These are phyloP conservation scores for Penaeus monodon DNA, from an alignment of 2,888 invertebrate genomes.

Conservation along the genomic window DNA sequence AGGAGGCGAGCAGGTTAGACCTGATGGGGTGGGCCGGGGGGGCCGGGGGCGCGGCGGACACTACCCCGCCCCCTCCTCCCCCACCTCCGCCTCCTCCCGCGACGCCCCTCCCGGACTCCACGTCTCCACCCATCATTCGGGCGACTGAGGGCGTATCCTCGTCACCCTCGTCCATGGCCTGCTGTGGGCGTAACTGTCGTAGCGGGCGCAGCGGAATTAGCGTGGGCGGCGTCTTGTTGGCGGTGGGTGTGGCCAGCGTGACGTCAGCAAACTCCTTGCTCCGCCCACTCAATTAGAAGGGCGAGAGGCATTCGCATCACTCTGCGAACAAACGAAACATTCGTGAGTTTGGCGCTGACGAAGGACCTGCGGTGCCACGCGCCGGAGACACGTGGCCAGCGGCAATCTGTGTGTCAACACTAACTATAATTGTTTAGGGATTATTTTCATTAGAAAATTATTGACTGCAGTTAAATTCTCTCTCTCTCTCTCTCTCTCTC, in stretches of 20 bases:
- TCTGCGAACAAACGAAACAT: background rate
- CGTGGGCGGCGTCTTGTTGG: slow-evolving; percentile 48
- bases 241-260: slow-evolving; percentile 30
- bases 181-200: slow-evolving; percentile 52
- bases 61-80: slow-evolving; percentile 9
- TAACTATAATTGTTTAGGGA: no score
- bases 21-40: background rate
- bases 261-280: slow-evolving; percentile 1
- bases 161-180: slow-evolving; percentile 59
- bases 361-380: background rate
- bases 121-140: slow-evolving; percentile 31
- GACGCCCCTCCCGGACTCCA: background rate
- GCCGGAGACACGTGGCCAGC: no score
- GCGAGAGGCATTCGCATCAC: background rate
- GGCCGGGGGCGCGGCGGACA: no score
- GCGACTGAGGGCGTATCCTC: slow-evolving; percentile 31
- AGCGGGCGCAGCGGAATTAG: slow-evolving; percentile 51
- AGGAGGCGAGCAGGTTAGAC: slow-evolving; percentile 22
- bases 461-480: background rate
- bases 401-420: no score
- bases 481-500: no score
- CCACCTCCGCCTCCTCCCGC: slow-evolving; percentile 17
- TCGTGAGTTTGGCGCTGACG: background rate
- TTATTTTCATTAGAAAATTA: background rate
- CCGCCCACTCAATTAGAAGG: background rate